Evolutionary conservation across 2,888 invertebrate genomes (phyloP).

Genomic region (Alitta virens): DNA sequence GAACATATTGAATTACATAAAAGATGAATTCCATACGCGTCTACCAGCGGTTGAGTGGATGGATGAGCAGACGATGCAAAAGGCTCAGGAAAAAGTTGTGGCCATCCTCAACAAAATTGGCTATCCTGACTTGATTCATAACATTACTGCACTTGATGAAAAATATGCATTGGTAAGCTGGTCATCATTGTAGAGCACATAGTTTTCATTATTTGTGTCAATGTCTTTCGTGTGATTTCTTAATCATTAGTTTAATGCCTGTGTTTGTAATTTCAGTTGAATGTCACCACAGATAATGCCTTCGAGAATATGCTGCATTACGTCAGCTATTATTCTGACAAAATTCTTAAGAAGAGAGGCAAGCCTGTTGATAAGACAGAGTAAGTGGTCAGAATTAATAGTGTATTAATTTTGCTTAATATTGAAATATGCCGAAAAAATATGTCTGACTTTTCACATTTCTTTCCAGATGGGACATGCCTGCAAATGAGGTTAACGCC

Average conservation of each 20-base stretch:
- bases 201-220: background rate
- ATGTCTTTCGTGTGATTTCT: background rate
- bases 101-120: constrained; percentile 41
- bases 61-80: constrained; percentile 37
- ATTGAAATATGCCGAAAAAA: background rate
- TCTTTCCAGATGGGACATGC: constrained; percentile 46
- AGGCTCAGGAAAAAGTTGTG: constrained; percentile 39
- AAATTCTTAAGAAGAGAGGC: constrained; percentile 37
- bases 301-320: constrained; percentile 45
- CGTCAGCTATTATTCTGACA: constrained; percentile 33
- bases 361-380: constrained; percentile 40
- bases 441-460: background rate
- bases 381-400: constrained; percentile 32
- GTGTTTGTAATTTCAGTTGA: background rate
- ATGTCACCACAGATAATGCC: constrained; percentile 38
- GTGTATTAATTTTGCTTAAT: background rate
- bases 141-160: constrained; percentile 36
- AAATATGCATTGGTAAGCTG: constrained; percentile 40
- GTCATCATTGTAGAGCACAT: constrained; percentile 23
- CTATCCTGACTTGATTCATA: constrained; percentile 45
- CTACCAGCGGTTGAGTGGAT: constrained; percentile 43
- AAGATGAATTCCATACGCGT: constrained; percentile 22
- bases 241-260: no score
- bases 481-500: constrained; percentile 45
- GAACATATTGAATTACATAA: background rate